Evolutionary conservation across 1,140 invertebrate genomes (phyloP).

Genomic region (Elysia chlorotica): DNA sequence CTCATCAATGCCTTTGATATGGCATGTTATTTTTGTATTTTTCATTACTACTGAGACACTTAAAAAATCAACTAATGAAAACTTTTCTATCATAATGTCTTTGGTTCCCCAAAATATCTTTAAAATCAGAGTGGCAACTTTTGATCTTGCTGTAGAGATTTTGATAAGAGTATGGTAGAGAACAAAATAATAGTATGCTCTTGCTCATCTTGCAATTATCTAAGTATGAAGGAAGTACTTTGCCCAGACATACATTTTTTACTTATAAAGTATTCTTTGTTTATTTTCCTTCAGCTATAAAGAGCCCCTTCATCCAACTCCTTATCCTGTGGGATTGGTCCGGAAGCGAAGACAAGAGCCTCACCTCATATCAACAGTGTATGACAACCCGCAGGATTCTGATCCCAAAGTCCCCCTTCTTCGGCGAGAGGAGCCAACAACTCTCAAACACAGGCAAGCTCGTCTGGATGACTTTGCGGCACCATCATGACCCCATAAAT

Average conservation of each 20-base stretch:
- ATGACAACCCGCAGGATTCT: conserved; percentile 43
- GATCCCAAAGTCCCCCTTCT: conserved; percentile 44
- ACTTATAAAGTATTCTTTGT: conserved; percentile 2
- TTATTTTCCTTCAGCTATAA: conserved; percentile 17
- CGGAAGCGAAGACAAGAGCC: conserved; percentile 24
- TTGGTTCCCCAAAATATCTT: not conserved
- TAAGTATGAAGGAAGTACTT: no score
- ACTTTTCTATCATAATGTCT: not conserved
- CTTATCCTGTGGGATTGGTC: conserved; percentile 8
- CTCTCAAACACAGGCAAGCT: conserved; percentile 39
- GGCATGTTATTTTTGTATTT: not conserved
- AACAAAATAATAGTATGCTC: not conserved
- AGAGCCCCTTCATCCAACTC: conserved; percentile 43
- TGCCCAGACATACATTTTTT: not conserved
- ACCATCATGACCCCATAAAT: no score
- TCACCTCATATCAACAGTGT: conserved; percentile 46
- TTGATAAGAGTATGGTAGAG: not conserved
- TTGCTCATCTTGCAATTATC: not conserved
- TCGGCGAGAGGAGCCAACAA: conserved; percentile 42
- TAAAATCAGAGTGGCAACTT: not conserved
- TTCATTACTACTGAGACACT: not conserved
- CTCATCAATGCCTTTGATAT: not conserved
- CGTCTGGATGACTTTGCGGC: conserved; percentile 2
- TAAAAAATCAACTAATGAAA: not conserved
- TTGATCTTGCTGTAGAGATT: no score